Evolutionary conservation across 2,888 invertebrate species (phyloP), one percentile per base, ranked within the genome.

Genomic region (Cheiracanthium punctorium): DNA sequence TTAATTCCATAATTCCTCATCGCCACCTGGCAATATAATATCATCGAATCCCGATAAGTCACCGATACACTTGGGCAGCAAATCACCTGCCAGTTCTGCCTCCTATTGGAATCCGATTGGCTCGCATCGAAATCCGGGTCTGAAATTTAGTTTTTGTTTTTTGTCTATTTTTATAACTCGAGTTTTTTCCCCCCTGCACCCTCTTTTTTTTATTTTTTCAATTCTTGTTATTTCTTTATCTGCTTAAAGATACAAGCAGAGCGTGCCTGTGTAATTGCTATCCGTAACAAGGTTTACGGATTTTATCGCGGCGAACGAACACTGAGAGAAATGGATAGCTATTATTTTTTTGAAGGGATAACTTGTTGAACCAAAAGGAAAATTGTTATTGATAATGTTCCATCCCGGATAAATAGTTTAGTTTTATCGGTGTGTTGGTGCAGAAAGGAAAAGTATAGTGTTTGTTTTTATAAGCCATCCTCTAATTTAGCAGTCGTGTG

Each of bases 41-140:
- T 33, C 37, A 20, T 37, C 69, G 69, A 33, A 33, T 75, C 70
- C 73, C 79, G 48, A 85, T 85, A 85, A 85, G 73, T 85, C 84
- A 85, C 84, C 84, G 74, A 85, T 85, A 85, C 52, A 52, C 67
- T 67, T 37, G 33, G 24, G 69, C 73, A 74, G 33, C 73, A 74
- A 85, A 80, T 79, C 84, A 74, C 70, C 79, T 79, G 74, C 79
- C 65, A n/a, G 14, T 52, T 72, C 32, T 14, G 17, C 5, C 5
- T 24, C 7, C 4, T 69, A 69, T 33, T 17, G 32, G 20, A 32
- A 33, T 20, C n/a, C 33, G 20, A 69, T 69, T 69, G 67, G 67
- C 17, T 10, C 17, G 33, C 28, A 17, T 32, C 33, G 0, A 20
- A 69, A 69, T 69, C 67, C 67, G 67, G 67, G 67, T 69, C 17